Percentiles rank a stretch among this genome's conserved stretches.
phyloP scores from a whole-genome alignment of 2,888 invertebrate genomes.

The Seira sanloemensis region DNA sequence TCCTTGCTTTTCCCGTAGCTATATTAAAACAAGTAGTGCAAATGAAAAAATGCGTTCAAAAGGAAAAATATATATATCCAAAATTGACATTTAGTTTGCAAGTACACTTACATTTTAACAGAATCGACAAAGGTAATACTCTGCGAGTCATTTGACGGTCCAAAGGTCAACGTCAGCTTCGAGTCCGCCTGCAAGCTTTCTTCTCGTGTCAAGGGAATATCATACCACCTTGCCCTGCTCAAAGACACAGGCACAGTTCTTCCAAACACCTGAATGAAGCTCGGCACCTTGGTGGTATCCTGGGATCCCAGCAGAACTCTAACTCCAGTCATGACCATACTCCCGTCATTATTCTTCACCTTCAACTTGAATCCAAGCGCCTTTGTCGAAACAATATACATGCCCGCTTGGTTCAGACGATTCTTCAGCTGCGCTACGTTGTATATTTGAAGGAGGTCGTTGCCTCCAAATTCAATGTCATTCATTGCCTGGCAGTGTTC shows the following conservation, averaged over 20 bases:
- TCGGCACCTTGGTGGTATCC: conserved; percentile 86
- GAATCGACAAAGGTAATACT: conserved; percentile 95
- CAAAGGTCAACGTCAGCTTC: conserved; percentile 88
- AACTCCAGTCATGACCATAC: conserved; percentile 92
- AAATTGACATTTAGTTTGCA: not conserved
- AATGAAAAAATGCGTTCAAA: conserved; percentile 20
- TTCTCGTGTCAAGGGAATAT: conserved; percentile 94
- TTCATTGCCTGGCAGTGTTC: conserved; percentile 94
- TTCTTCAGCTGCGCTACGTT: conserved; percentile 95
- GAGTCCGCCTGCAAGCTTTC: conserved; percentile 95
- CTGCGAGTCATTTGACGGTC: conserved; percentile 90
- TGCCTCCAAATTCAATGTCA: conserved; percentile 96
- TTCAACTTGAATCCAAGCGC: conserved; percentile 93
- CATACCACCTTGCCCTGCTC: conserved; percentile 92
- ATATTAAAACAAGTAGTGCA: conserved; percentile 72
- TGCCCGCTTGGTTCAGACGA: conserved; percentile 86
- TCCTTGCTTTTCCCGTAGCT: conserved; percentile 97
- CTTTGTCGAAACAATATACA: conserved; percentile 95
- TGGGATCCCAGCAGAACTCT: conserved; percentile 91
- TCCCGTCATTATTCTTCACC: conserved; percentile 89
- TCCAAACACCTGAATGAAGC: conserved; percentile 86
- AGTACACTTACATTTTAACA: conserved; percentile 87
- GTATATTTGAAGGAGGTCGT: conserved; percentile 95
- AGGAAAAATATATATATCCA: not conserved
- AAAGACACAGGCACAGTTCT: conserved; percentile 84